Percentiles rank a stretch among this genome's conserved stretches.
phyloP scores from a whole-genome alignment of 2,113 vertebrate genomes.

The Antigone vipio region DNA sequence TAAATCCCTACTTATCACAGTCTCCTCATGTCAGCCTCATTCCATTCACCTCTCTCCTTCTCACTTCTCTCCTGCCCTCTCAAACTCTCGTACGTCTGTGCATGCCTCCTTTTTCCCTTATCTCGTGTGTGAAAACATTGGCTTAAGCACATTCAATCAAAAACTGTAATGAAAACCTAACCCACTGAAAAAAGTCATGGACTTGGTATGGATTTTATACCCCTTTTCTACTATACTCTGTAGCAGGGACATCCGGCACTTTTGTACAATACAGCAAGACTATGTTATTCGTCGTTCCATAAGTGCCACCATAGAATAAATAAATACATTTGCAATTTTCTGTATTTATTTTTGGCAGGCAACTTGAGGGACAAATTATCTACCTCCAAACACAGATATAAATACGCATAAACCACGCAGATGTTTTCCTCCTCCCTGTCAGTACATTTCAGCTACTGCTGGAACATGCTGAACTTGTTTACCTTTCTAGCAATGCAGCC shows the following conservation, averaged over 20 bases:
- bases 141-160: background rate
- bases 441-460: background rate
- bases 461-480: slow-evolving; percentile 17
- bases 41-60: background rate
- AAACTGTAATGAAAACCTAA: background rate
- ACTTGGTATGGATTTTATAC: background rate
- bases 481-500: background rate
- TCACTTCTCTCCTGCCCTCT: background rate
- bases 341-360: slow-evolving; percentile 34
- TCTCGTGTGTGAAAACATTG: background rate
- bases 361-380: slow-evolving; percentile 14
- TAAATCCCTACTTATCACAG: background rate
- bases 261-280: background rate
- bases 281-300: background rate
- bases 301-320: background rate
- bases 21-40: background rate
- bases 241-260: background rate
- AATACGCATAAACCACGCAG: slow-evolving; percentile 21
- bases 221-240: background rate
- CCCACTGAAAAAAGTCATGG: background rate
- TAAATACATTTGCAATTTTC: slow-evolving; percentile 5
- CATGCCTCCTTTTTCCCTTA: background rate
- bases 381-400: slow-evolving; percentile 22
- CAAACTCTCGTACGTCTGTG: background rate
- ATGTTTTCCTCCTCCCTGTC: background rate